Conservation (phyloP, 2,888 invertebrate species). For the Arctia plantaginis region DNA sequence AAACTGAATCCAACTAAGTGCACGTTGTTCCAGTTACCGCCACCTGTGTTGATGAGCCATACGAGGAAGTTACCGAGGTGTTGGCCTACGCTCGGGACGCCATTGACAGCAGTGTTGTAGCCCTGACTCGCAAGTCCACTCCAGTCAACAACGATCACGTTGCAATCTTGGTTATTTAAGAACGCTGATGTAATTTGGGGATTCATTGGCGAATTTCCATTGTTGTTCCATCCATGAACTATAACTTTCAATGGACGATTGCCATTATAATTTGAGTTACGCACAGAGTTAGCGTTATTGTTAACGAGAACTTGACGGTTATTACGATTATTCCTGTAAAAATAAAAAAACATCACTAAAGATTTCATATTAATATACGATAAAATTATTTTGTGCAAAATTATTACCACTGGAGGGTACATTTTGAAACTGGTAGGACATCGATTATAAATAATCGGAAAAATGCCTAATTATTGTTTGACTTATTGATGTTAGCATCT, state of each 20-base stretch:
- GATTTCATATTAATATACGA: neutral
- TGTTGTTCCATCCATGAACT: conserved; percentile 74
- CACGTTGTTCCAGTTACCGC: conserved; percentile 71
- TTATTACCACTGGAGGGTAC: too few species aligned
- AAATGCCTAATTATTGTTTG: too few species aligned
- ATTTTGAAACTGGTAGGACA: too few species aligned
- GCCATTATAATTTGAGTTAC: conserved; percentile 58
- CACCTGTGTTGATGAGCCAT: conserved; percentile 68
- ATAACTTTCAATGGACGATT: conserved; percentile 62
- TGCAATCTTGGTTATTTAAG: conserved; percentile 62
- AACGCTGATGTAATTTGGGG: conserved; percentile 64
- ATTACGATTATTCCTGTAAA: conserved; percentile 49
- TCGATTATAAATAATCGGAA: too few species aligned
- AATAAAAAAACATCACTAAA: neutral
- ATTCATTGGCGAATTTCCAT: conserved; percentile 64
- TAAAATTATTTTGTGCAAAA: too few species aligned
- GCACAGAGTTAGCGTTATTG: conserved; percentile 55
- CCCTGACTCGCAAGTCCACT: conserved; percentile 54
- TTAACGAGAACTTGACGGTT: conserved; percentile 55
- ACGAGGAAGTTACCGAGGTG: conserved; percentile 68
- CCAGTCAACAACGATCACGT: conserved; percentile 76
- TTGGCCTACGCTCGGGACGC: conserved; percentile 67
- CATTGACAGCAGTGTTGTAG: conserved; percentile 58
- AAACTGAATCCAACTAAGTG: conserved; percentile 78
- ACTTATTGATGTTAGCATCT: too few species aligned